A percentile compares a stretch with the other conserved stretches of the same genome.
Conservation (phyloP, 2,888 invertebrate species). For the Diloba caeruleocephala region DNA sequence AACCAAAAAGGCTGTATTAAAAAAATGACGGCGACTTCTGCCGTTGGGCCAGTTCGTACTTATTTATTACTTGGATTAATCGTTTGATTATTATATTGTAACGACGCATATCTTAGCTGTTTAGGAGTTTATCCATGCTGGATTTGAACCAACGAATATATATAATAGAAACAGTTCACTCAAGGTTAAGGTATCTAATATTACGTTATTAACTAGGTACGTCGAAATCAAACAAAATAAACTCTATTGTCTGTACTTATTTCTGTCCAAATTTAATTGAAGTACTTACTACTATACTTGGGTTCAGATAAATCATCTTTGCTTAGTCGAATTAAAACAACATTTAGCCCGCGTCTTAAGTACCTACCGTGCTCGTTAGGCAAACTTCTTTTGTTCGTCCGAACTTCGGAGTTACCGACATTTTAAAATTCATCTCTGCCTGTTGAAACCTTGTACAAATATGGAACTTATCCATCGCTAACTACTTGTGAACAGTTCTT, state of each 20-base stretch:
- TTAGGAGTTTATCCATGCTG: slow-evolving; percentile 28
- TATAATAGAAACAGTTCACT: neutral
- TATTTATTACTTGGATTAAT: too few species aligned
- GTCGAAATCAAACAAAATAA: too few species aligned
- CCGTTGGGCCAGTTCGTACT: too few species aligned
- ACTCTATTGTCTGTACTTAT: too few species aligned
- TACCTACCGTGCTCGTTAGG: slow-evolving; percentile 16
- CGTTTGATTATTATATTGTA: slow-evolving; percentile 10
- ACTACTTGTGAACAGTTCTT: slow-evolving; percentile 73
- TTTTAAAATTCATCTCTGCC: slow-evolving; percentile 67
- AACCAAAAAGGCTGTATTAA: too few species aligned
- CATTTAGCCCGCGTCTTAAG: slow-evolving; percentile 21
- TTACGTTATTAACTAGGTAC: too few species aligned
- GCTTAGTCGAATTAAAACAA: slow-evolving; percentile 17
- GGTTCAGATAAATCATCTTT: neutral
- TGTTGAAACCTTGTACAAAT: slow-evolving; percentile 68
- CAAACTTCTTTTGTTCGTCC: slow-evolving; percentile 47
- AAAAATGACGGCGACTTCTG: too few species aligned
- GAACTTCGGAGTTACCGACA: slow-evolving; percentile 51
- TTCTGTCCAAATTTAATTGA: too few species aligned
- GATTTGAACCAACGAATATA: slow-evolving; percentile 14
- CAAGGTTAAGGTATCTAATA: too few species aligned
- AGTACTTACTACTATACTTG: neutral
- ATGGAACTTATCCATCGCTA: slow-evolving; percentile 73
- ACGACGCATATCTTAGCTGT: slow-evolving; percentile 8